Evolutionary conservation across 2,888 invertebrate genomes (phyloP).

Genomic region (Crematogaster levior): DNA sequence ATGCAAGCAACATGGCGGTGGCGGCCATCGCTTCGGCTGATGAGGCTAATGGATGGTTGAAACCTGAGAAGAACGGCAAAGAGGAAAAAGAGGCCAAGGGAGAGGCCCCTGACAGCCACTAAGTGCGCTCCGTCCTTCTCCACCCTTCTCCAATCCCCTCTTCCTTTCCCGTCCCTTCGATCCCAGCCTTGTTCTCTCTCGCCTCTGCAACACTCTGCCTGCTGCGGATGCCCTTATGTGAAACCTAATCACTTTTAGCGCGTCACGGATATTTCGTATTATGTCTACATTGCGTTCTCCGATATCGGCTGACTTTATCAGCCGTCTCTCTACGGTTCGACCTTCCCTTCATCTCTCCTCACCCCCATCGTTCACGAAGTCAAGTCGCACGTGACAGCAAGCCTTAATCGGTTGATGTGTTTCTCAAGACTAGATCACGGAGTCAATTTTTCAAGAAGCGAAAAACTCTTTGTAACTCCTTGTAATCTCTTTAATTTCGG

Average conservation of each 20-base stretch:
- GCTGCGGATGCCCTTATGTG: slow-evolving; percentile 73
- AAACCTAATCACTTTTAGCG: slow-evolving; percentile 82
- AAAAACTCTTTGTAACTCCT: not conserved
- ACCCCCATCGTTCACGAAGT: not conserved
- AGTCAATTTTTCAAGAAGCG: not conserved
- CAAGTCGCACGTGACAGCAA: slow-evolving; percentile 12
- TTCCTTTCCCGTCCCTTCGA: slow-evolving; percentile 55
- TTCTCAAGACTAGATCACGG: not conserved
- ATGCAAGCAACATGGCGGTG: slow-evolving; percentile 67
- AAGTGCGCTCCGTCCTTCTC: slow-evolving; percentile 81
- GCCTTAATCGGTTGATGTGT: slow-evolving; percentile 31
- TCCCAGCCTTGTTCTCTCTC: slow-evolving; percentile 45
- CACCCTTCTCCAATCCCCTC: slow-evolving; percentile 64
- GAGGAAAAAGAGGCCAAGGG: slow-evolving; percentile 79
- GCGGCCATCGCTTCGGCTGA: slow-evolving; percentile 82
- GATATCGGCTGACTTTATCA: slow-evolving; percentile 67
- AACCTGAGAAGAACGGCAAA: slow-evolving; percentile 81
- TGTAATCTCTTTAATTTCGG: not conserved
- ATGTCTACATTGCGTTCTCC: slow-evolving; percentile 76
- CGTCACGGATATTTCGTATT: slow-evolving; percentile 80
- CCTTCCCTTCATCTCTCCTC: not conserved
- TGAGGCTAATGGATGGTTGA: slow-evolving; percentile 85
- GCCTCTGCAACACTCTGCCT: slow-evolving; percentile 40
- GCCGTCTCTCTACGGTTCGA: slow-evolving; percentile 27
- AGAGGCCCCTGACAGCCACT: slow-evolving; percentile 83